Base-by-base conservation (phyloP, 2,797 vertebrate species). In the Oreochromis mossambicus region DNA sequence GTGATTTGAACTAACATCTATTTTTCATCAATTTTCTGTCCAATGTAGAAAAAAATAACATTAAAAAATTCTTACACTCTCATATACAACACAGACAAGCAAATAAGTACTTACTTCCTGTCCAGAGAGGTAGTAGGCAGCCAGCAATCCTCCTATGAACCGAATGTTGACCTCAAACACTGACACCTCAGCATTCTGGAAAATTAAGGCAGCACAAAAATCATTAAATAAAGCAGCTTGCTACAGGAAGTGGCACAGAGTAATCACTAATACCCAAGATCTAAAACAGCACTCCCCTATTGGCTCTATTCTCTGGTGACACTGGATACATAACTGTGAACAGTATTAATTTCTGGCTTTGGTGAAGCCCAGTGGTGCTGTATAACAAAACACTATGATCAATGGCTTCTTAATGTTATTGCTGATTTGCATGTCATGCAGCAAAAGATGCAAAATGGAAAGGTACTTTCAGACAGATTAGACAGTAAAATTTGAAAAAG, bases 141-240 rank as follows among this genome's bases (percentile, higher is more conserved):
- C 97, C 88, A 99, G 95, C 34, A 99, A 96, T 84, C 98, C 98
- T 6, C 98, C 98, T 36, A 99, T 99, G 95, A 99, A 99, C 19
- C 98, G 97, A 88, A 99, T 99, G 93, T 99, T 99, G 94, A 99
- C 98, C 94, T 99, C 98, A 95, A 99, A 99, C 88, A 99, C 98
- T 5, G 98, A 99, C 14, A 99, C 98, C 92, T 99, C 98, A 0
- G 97, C 97, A 94, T 99, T 99, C 98, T 99, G 96, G 86, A 79
- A 88, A 90, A 83, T 90, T 14, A 86, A 78, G 24, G 51, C 7
- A 58, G 32, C 34, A 83, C 81, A 88, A 61, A 79, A 5, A 12
- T 84, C 50, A 41, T 8, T 77, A 13, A 11, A 68, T 43, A 8
- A 29, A 78, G 52, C 52, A 56, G 52, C 76, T 43, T 46, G 11